Conservation (phyloP, 2,113 vertebrate species). For the Diglossa brunneiventris region DNA sequence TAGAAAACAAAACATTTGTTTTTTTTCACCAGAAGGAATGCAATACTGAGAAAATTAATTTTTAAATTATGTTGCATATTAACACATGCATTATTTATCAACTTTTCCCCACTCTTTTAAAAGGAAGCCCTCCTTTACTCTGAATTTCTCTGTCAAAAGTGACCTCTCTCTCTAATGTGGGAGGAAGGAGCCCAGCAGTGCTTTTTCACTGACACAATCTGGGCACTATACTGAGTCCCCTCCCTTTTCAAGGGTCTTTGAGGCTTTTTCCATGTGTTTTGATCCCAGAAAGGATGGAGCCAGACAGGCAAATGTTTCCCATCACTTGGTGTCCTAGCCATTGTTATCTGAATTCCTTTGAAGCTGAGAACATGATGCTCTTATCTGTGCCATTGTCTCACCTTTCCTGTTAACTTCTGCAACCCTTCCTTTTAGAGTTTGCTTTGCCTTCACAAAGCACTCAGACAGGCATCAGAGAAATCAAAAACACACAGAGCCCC, state of each 20-base stretch:
- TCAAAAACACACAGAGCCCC: not conserved
- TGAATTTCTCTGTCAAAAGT: not conserved
- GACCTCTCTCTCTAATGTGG: not conserved
- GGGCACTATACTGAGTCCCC: not conserved
- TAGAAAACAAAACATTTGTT: not conserved
- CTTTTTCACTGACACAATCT: not conserved
- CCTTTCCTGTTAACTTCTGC: constrained; percentile 36
- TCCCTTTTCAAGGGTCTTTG: not conserved
- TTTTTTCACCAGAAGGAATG: not conserved
- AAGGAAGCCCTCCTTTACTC: not conserved
- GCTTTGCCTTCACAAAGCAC: not conserved
- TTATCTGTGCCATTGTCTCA: constrained; percentile 48
- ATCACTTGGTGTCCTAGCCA: not conserved
- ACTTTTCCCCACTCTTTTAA: not conserved
- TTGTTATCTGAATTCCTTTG: constrained; percentile 39
- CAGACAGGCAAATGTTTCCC: constrained; percentile 30
- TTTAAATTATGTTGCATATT: not conserved
- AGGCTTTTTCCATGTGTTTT: constrained; percentile 25
- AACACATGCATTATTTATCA: not conserved
- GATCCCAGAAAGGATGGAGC: constrained; percentile 20
- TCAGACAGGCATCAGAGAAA: not conserved
- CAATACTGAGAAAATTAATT: not conserved
- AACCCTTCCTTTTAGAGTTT: constrained; percentile 15
- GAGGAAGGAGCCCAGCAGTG: not conserved
- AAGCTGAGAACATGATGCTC: constrained; percentile 16